Base-by-base conservation (phyloP, 2,113 vertebrate species). In the Thryonomys swinderianus region DNA sequence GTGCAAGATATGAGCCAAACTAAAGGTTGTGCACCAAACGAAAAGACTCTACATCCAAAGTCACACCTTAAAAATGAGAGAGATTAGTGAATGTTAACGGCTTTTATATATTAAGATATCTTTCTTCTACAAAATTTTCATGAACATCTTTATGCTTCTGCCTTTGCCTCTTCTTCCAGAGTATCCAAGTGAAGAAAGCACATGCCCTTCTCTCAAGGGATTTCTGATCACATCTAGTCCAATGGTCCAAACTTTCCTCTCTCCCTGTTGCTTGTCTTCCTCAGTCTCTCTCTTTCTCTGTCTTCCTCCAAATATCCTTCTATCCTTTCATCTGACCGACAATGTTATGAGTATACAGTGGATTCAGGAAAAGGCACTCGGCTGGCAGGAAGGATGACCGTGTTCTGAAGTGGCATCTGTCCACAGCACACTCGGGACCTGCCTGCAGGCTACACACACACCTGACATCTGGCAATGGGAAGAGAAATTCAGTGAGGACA, bases 391-490 rank as follows among this genome's bases (percentile, higher is more conserved):
- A 79, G 40, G 64, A 45, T 64, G 82, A 78, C 42, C 16, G 7
- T 17, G 67, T 88, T 74, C 59, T 59, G 51, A 82, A 85, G 82
- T 42, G 21, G 40, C 91, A 84, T 86, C 94, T 95, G 88, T 96
- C 66, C 40, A 20, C 12, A 40, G 67, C 42, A 69, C 45, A 76
- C 45, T 66, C 62, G 25, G 73, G 95, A 69, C 51, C 88, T 92
- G 69, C 53, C 90, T 30, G 4, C 5, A 18, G 55, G 74, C 80
- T 53, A 11, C 37, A 74, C 57, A 12, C 53, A 53, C 80, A 90
- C 30, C 51, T 25, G 64, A 42, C 61, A 95, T 91, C 92, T 94
- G 90, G 73, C 62, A 66, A 48, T 18, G 57, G 78, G 55, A 79
- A 59, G 88, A 64, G 76, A 34, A 71, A 76, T 21, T 67, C 78